Percentiles rank a stretch among this genome's conserved stretches.
These are phyloP conservation scores for Drosophila affinis DNA, from an alignment of 2,888 invertebrate species.

Conservation along the genomic window DNA sequence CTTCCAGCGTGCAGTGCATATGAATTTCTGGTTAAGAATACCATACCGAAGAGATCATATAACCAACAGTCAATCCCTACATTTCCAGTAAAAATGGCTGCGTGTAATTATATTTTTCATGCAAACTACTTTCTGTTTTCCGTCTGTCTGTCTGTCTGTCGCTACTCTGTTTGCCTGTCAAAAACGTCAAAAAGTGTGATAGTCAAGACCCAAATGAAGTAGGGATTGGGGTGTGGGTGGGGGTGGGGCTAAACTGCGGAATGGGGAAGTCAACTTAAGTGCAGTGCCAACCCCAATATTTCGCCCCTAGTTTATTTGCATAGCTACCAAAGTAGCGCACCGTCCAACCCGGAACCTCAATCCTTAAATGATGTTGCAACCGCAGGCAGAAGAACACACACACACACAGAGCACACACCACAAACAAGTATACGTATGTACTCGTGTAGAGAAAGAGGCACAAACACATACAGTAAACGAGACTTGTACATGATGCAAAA, in stretches of 20 bases:
- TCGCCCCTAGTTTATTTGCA: constrained; percentile 25
- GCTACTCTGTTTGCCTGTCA: constrained; percentile 54
- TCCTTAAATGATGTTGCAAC: constrained; percentile 41
- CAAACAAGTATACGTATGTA: too few relatives aligned
- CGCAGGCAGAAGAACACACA: constrained; percentile 44
- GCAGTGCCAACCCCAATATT: constrained; percentile 17
- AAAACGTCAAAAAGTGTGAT: constrained; percentile 66
- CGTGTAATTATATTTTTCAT: constrained; percentile 69
- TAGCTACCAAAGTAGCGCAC: constrained; percentile 24
- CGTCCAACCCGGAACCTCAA: constrained; percentile 6
- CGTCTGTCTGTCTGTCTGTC: neutral
- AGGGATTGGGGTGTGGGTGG: neutral
- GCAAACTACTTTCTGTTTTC: constrained; percentile 12
- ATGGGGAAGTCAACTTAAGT: constrained; percentile 37
- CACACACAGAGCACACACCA: constrained; percentile 13
- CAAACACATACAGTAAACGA: constrained; percentile 1
- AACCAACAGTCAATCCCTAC: constrained; percentile 29
- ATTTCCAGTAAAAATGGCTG: constrained; percentile 68
- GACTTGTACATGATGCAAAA: constrained; percentile 31
- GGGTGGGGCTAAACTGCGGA: neutral
- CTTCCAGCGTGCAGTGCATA: neutral
- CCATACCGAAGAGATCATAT: neutral
- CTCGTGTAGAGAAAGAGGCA: neutral
- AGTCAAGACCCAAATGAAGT: constrained; percentile 43
- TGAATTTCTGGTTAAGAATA: neutral